These are phyloP conservation scores for Drosophila navojoa DNA, from an alignment of 1,140 invertebrate species.

Conservation along the genomic window DNA sequence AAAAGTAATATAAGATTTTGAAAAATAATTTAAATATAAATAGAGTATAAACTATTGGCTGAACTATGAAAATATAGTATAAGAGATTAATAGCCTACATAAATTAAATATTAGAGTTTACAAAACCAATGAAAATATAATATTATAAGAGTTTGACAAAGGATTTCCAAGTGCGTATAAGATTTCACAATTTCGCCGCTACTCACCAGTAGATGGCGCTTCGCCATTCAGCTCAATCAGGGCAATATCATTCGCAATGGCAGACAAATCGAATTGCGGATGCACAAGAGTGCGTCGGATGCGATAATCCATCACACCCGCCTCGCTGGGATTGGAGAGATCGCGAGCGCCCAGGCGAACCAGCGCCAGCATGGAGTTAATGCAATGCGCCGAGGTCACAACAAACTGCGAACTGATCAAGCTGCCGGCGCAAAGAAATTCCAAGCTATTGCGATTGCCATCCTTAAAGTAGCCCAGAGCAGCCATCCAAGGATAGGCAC, in stretches of 20 bases:
- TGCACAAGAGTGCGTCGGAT: slow-evolving; percentile 87
- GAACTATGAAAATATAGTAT: no score
- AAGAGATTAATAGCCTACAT: no score
- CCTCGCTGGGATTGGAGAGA: slow-evolving; percentile 86
- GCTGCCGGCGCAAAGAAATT: slow-evolving; percentile 92
- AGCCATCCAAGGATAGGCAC: slow-evolving; percentile 90
- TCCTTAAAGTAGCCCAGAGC: slow-evolving; percentile 87
- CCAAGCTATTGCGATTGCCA: slow-evolving; percentile 82
- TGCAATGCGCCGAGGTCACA: slow-evolving; percentile 93
- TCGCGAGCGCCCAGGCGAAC: slow-evolving; percentile 89
- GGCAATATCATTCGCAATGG: slow-evolving; percentile 91
- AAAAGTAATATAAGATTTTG: no score
- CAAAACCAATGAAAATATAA: no score
- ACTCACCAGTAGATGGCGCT: slow-evolving; percentile 23
- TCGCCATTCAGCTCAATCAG: slow-evolving; percentile 86
- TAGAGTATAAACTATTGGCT: no score
- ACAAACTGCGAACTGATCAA: slow-evolving; percentile 90
- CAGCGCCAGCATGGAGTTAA: slow-evolving; percentile 80
- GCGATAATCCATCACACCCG: slow-evolving; percentile 86
- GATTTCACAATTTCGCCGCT: not conserved
- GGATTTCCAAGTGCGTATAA: no score
- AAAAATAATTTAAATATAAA: no score
- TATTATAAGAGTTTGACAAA: no score
- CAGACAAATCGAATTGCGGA: slow-evolving; percentile 87
- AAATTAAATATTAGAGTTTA: no score